A percentile compares a stretch with the other conserved stretches of the same genome.
These are phyloP conservation scores for Calephelis virginiensis DNA, from an alignment of 1,140 invertebrate genomes.

Conservation along the genomic window DNA sequence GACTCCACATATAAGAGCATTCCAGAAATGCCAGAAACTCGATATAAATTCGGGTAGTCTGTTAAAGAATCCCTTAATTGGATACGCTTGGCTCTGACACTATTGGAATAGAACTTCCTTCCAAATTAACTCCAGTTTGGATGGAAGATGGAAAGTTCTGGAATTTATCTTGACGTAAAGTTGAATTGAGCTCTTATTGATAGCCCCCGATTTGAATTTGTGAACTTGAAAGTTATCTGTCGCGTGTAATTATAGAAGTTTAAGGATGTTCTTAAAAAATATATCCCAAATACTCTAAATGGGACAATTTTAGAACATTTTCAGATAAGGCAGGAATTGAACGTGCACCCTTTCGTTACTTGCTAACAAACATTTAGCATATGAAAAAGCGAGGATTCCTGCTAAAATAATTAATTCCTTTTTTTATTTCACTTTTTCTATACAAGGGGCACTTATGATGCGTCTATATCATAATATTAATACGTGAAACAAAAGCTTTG, in stretches of 20 bases:
- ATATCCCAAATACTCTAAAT: not conserved
- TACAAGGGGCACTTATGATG: too few relatives aligned
- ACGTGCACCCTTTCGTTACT: too few relatives aligned
- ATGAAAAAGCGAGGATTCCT: too few relatives aligned
- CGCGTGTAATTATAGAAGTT: conserved; percentile 31
- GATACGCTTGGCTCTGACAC: conserved; percentile 34
- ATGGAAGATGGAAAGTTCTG: conserved; percentile 26
- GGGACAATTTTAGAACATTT: not conserved
- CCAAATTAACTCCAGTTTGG: conserved; percentile 31
- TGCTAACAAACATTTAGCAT: too few relatives aligned
- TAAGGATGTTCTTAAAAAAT: not conserved
- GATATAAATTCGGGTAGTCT: conserved; percentile 29
- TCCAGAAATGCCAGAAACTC: conserved; percentile 4
- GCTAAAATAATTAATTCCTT: too few relatives aligned
- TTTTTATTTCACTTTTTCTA: too few relatives aligned
- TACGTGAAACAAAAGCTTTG: too few relatives aligned
- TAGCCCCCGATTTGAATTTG: conserved; percentile 34
- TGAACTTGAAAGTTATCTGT: conserved; percentile 31
- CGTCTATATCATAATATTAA: too few relatives aligned
- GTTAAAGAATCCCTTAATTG: conserved; percentile 39
- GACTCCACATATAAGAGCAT: not conserved
- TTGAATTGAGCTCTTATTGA: conserved; percentile 34
- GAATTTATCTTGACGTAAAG: conserved; percentile 33
- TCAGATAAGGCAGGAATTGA: not conserved
- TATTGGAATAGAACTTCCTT: conserved; percentile 28